Base-by-base conservation (phyloP, 2,888 invertebrate genomes). In the Zaprionus obscuricornis region DNA sequence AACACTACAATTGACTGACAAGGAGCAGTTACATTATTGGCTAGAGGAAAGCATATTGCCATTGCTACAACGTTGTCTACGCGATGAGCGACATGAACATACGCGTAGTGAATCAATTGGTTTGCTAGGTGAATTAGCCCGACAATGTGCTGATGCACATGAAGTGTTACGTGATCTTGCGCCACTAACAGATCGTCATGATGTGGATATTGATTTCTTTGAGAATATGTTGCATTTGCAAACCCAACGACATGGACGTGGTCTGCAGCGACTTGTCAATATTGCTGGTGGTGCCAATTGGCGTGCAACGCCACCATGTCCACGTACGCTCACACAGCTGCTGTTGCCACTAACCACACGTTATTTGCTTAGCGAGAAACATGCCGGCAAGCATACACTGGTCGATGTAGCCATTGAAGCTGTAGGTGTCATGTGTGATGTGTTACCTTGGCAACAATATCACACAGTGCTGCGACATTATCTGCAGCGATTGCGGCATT, bases 121-220 rank as follows among this genome's bases (percentile, higher is more conserved):
- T 0, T 90, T 98, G 36, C 90, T 99, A 10, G 95, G 96, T 0
- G 93, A 94, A 77, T 91, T 98, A 87, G 92, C 94, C 0, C 92
- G 94, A 69, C 94, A 95, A 88, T 95, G 95, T 86, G 91, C 94
- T 0, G 92, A 93, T 0, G 91, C 93, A 0, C 95, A 96, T 88
- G 93, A 93, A 1, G 92, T 96, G 0, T 89, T 96, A 1, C 91
- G 92, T 11, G 96, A 96, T 90, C 90, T 96, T 50, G 91, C 93
- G n/a, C 90, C 92, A 24, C 90, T 96, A 22, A 92, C 93, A 0
- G 94, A 94, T 83, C 51, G 58, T 1, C 71, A 79, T 92, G 97
- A 98, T 88, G 89, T 92, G 5, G 98, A 98, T 89, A 94, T 95
- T 0, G 98, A 99, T 90, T 98, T 99, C 92, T 98, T 98, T 88